These are phyloP conservation scores for Salvelinus alpinus DNA, from an alignment of 2,113 vertebrate species.

Conservation along the genomic window DNA sequence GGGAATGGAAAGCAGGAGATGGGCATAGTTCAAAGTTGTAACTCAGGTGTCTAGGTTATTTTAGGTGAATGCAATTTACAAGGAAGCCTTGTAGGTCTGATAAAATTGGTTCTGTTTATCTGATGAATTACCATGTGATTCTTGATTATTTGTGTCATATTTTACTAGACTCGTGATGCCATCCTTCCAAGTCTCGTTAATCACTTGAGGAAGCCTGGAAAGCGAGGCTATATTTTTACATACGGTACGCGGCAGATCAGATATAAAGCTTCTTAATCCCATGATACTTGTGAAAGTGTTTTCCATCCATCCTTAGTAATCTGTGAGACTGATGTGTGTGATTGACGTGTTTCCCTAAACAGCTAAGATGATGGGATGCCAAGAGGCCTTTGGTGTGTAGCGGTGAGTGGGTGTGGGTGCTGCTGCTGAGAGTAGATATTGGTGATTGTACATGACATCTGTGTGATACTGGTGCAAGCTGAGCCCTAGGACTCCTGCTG, in stretches of 20 bases:
- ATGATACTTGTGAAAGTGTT: not conserved
- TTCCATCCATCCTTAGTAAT: not conserved
- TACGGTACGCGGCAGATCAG: not conserved
- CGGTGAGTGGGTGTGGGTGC: not conserved
- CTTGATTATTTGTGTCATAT: not conserved
- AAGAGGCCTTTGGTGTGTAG: not conserved
- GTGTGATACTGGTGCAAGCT: constrained; percentile 23
- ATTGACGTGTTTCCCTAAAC: not conserved
- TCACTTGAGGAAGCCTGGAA: not conserved
- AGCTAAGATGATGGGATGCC: not conserved
- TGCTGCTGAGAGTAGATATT: not conserved
- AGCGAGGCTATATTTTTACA: no score
- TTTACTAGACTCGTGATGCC: not conserved
- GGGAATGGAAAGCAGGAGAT: not conserved
- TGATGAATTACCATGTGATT: not conserved
- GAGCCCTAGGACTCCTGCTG: not conserved
- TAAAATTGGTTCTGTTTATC: not conserved
- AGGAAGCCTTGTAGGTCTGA: not conserved
- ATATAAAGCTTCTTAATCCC: not conserved
- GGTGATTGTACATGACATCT: constrained; percentile 33
- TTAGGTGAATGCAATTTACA: not conserved
- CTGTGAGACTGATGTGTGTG: not conserved
- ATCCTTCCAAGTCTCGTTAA: not conserved
- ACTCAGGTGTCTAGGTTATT: not conserved
- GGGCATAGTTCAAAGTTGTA: constrained; percentile 4